phyloP scores from a whole-genome alignment of 2,113 vertebrate genomes.

The Dascyllus trimaculatus region DNA sequence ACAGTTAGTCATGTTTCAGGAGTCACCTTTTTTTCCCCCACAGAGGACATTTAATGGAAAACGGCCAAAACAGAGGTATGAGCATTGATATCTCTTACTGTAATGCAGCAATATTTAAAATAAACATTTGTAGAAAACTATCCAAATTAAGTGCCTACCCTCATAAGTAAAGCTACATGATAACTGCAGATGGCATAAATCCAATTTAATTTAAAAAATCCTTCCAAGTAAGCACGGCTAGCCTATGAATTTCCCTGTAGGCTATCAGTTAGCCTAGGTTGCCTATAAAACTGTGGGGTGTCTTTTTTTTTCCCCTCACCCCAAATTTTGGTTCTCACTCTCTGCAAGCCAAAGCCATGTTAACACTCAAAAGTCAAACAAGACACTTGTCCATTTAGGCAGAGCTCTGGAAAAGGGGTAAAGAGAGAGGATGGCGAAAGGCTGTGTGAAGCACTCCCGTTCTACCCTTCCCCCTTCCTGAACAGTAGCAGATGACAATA shows the following conservation, averaged over 20 bases:
- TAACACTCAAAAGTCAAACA: constrained; percentile 58
- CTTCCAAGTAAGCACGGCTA: constrained; percentile 28
- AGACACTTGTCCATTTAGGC: constrained; percentile 53
- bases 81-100: not conserved
- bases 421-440: constrained; percentile 58
- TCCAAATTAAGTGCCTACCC: constrained; percentile 46
- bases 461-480: constrained; percentile 76
- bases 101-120: constrained; percentile 22
- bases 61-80: not conserved
- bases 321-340: constrained; percentile 22
- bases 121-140: constrained; percentile 32
- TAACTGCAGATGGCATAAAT: constrained; percentile 45
- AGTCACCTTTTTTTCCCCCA: not conserved
- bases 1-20: not conserved
- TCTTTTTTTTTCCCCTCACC: not conserved
- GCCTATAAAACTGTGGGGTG: constrained; percentile 10
- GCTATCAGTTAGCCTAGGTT: constrained; percentile 34
- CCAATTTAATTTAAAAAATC: constrained; percentile 43
- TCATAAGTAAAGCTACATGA: constrained; percentile 45
- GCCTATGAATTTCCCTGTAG: constrained; percentile 31
- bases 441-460: constrained; percentile 64
- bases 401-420: constrained; percentile 36
- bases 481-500: constrained; percentile 83
- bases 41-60: constrained; percentile 9
- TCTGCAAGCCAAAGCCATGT: not conserved